phyloP scores from a whole-genome alignment of 2,797 vertebrate species.

The Muraenolepis orangiensis region DNA sequence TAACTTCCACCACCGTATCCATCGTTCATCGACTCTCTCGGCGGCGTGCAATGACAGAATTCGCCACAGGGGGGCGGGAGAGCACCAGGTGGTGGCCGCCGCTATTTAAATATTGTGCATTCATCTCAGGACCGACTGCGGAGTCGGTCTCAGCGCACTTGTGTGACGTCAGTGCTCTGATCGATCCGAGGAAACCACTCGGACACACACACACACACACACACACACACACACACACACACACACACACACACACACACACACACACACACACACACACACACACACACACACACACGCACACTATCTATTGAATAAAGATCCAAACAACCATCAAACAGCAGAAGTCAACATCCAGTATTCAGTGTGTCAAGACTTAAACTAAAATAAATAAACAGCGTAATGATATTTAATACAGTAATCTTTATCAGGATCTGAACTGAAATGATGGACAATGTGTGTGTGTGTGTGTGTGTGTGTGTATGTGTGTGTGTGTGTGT shows the following conservation, averaged over 20 bases:
- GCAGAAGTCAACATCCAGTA: background rate
- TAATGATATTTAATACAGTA: background rate
- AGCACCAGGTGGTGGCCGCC: conserved; percentile 72
- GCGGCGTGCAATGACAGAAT: conserved; percentile 52
- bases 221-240: too few species aligned
- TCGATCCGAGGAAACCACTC: background rate
- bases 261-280: too few species aligned
- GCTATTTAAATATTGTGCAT: conserved; percentile 77
- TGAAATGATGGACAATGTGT: background rate
- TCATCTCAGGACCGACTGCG: conserved; percentile 81
- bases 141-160: conserved; percentile 59
- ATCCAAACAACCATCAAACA: background rate
- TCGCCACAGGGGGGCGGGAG: conserved; percentile 71
- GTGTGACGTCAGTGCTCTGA: conserved; percentile 69
- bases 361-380: background rate
- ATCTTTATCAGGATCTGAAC: background rate
- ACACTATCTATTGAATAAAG: background rate
- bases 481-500: conserved; percentile 21
- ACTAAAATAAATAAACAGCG: background rate
- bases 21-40: conserved; percentile 18
- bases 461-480: background rate
- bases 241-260: conserved; percentile 19
- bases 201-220: background rate
- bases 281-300: too few species aligned
- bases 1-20: background rate